A percentile compares a stretch with the other conserved stretches of the same genome.
Conservation (phyloP, 2,113 vertebrate genomes). For the Prunella fulvescens region DNA sequence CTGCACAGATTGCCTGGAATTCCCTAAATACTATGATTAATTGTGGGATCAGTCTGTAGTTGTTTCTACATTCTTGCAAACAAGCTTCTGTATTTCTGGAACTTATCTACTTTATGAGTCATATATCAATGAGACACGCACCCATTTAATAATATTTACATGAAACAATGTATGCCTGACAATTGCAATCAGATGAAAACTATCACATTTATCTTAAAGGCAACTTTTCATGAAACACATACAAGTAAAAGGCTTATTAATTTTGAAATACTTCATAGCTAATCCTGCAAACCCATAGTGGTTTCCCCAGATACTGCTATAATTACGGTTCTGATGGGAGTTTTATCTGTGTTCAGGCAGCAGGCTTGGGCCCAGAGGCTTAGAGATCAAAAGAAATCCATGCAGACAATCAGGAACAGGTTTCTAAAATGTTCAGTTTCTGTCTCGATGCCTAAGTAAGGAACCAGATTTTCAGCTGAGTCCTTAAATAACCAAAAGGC, state of each 20-base stretch:
- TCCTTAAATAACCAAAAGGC: neutral
- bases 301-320: neutral
- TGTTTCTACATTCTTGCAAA: conserved; percentile 41
- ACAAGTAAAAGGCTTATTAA: conserved; percentile 20
- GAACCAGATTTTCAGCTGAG: neutral
- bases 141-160: conserved; percentile 21
- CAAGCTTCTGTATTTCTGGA: conserved; percentile 68
- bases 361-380: neutral
- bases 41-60: conserved; percentile 44
- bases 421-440: neutral
- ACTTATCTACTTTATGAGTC: conserved; percentile 25
- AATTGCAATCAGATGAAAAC: conserved; percentile 37
- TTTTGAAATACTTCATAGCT: conserved; percentile 34
- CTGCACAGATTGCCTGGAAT: conserved; percentile 40
- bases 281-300: neutral
- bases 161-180: conserved; percentile 4
- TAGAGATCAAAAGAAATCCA: neutral
- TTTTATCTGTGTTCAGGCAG: conserved; percentile 7
- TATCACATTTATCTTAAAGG: conserved; percentile 46
- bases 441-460: neutral
- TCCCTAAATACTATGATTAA: conserved; percentile 33
- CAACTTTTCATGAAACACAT: conserved; percentile 48
- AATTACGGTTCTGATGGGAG: neutral
- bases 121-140: neutral
- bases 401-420: neutral